phyloP scores from a whole-genome alignment of 2,113 vertebrate species.

The Lates calcarifer region DNA sequence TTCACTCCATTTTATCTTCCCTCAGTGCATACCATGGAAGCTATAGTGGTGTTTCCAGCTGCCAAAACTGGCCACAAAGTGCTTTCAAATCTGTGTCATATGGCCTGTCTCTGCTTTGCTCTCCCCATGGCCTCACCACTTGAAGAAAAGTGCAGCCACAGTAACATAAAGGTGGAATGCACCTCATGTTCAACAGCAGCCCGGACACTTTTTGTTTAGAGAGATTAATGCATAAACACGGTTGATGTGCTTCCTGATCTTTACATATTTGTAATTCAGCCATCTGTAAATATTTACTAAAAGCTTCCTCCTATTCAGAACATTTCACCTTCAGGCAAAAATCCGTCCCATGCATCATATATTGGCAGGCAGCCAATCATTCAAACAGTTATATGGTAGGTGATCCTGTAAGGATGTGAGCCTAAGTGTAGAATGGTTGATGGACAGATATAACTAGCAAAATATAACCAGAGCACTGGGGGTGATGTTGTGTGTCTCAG shows the following conservation, averaged over 20 bases:
- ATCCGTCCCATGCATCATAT: constrained; percentile 22
- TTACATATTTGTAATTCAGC: constrained; percentile 49
- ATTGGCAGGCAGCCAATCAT: constrained; percentile 44
- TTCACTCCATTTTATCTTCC: constrained; percentile 54
- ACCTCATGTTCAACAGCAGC: constrained; percentile 30
- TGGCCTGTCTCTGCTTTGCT: constrained; percentile 48
- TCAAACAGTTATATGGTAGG: constrained; percentile 25
- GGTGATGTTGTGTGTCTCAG: not conserved
- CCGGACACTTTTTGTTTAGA: constrained; percentile 27
- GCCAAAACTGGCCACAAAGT: constrained; percentile 66
- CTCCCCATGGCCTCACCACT: constrained; percentile 35
- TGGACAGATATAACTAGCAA: constrained; percentile 14
- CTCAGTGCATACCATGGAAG: constrained; percentile 48
- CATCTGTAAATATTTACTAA: constrained; percentile 67
- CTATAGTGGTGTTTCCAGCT: constrained; percentile 64
- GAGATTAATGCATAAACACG: constrained; percentile 38
- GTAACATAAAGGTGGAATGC: constrained; percentile 33
- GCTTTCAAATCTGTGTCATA: constrained; percentile 74
- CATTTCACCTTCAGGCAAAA: constrained; percentile 38
- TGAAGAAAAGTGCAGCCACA: constrained; percentile 25
- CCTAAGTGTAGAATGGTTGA: not conserved
- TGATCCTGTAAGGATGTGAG: constrained; percentile 35
- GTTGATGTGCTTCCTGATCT: constrained; percentile 45
- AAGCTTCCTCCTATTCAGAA: constrained; percentile 65
- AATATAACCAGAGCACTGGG: constrained; percentile 8